Evolutionary conservation across 2,888 invertebrate species (phyloP), one percentile per base, ranked within the genome.

Genomic region (Dimorphilus gyrociliatus): DNA sequence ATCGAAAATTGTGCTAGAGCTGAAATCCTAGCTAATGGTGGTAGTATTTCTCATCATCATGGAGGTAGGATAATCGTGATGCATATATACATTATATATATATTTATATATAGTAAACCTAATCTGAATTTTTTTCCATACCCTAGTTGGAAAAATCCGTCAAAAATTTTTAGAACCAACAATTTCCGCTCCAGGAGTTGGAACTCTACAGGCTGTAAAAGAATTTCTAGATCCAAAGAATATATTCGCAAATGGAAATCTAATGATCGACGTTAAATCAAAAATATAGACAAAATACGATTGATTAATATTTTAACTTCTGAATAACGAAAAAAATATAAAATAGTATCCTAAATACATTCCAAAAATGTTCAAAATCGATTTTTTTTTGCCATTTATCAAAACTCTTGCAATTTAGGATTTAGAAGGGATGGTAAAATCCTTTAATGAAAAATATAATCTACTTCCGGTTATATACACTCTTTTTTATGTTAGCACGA

Each of bases 1-100:
- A 79, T 94, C 30, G 92, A 94, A 67, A 73, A 74, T 24, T 72
- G 72, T 21, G 92, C 90, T 0, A 68, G 94, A 19, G 78, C 88
- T 48, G 90, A 90, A 64, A 88, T 94, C 39, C 66, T 94, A 27
- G 76, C 80, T 1, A 78, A 74, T 43, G 84, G 85, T 7, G 85
- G 85, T 47, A 86, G 85, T 41, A 72, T 94, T 45, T 90, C 90
- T 0, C 92, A 92, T 64, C 92, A 92, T 61, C 92, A 92, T 58
- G 92, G 92, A 47, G 53, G 59, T 57, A 41, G 34, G 41, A 16
- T 32, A n/a, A 8, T 29, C 8, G 7, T 12, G 30, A 10, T 31
- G 8, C n/a, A 21, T 21, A 10, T 21, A 21, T 21, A 10, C 8
- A 21, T 21, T 8, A 10, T 21, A 21, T n/a, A 25, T 7, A 12